These are phyloP conservation scores for Strigops habroptila DNA, from an alignment of 2,113 vertebrate genomes.

Conservation along the genomic window DNA sequence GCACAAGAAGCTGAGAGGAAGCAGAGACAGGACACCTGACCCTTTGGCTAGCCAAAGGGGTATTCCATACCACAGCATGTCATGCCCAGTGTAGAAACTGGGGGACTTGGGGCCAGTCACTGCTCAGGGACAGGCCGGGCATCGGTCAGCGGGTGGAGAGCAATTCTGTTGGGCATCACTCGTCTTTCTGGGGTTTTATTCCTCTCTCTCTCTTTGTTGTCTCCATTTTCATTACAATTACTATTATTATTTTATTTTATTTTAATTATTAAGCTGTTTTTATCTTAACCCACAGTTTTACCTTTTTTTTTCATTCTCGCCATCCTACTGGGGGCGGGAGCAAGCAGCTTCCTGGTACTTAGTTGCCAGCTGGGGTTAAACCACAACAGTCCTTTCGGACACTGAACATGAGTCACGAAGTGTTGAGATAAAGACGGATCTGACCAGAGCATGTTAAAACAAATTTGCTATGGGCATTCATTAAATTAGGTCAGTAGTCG, in stretches of 20 bases:
- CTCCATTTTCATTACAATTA: background rate
- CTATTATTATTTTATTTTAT: background rate
- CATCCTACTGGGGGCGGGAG: background rate
- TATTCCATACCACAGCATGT: background rate
- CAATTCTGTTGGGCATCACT: background rate
- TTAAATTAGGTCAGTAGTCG: background rate
- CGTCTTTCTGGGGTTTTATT: background rate
- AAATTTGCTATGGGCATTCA: background rate
- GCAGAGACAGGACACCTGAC: background rate
- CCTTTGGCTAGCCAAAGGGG: background rate
- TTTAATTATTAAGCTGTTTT: background rate
- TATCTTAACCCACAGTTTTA: background rate
- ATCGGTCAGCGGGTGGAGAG: background rate
- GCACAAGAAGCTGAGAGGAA: background rate
- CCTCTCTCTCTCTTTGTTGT: background rate
- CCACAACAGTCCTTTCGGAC: background rate
- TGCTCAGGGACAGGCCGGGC: fast-evolving
- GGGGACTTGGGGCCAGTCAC: background rate
- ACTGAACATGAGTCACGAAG: background rate
- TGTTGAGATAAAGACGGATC: background rate
- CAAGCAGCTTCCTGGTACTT: background rate
- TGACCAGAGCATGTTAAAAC: background rate
- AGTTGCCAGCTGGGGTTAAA: background rate
- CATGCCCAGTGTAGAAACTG: background rate
- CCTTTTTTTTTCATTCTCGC: background rate